Evolutionary conservation across 2,888 invertebrate species (phyloP).

Genomic region (Napeogenes sylphis): DNA sequence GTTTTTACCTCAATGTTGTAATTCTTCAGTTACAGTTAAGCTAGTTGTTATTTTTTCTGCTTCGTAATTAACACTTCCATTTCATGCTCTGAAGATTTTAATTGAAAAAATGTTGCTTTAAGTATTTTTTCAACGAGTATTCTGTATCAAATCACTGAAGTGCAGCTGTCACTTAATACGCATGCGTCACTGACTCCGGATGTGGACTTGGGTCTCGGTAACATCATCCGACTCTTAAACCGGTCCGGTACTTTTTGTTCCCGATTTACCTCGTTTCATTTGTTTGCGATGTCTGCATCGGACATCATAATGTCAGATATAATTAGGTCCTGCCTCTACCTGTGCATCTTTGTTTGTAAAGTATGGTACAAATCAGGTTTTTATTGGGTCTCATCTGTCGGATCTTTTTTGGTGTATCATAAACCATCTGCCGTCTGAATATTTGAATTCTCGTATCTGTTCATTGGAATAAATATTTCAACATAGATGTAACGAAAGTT

Average conservation of each 20-base stretch:
- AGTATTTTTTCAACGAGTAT: slow-evolving; percentile 9
- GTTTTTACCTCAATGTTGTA: not conserved
- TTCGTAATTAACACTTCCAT: slow-evolving; percentile 2
- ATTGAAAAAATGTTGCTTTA: slow-evolving; percentile 1
- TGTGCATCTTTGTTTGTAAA: not conserved
- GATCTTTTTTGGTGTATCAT: too few species aligned
- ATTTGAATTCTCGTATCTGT: too few species aligned
- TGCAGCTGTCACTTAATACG: slow-evolving; percentile 40
- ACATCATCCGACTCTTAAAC: slow-evolving; percentile 48
- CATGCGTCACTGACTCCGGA: slow-evolving; percentile 61
- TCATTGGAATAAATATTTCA: too few species aligned
- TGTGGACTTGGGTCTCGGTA: slow-evolving; percentile 53
- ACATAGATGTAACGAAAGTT: too few species aligned
- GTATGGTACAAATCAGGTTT: too few species aligned
- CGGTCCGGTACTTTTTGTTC: slow-evolving; percentile 59
- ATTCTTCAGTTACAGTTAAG: slow-evolving; percentile 5
- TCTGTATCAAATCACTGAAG: slow-evolving; percentile 16
- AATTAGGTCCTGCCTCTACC: slow-evolving; percentile 7
- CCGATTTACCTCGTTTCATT: slow-evolving; percentile 53
- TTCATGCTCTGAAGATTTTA: slow-evolving; percentile 1
- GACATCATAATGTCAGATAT: slow-evolving; percentile 34
- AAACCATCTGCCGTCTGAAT: too few species aligned
- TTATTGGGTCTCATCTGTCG: too few species aligned
- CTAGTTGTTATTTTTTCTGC: not conserved
- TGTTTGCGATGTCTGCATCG: slow-evolving; percentile 50